phyloP scores from a whole-genome alignment of 2,113 vertebrate genomes.

The Myotis lucifugus region DNA sequence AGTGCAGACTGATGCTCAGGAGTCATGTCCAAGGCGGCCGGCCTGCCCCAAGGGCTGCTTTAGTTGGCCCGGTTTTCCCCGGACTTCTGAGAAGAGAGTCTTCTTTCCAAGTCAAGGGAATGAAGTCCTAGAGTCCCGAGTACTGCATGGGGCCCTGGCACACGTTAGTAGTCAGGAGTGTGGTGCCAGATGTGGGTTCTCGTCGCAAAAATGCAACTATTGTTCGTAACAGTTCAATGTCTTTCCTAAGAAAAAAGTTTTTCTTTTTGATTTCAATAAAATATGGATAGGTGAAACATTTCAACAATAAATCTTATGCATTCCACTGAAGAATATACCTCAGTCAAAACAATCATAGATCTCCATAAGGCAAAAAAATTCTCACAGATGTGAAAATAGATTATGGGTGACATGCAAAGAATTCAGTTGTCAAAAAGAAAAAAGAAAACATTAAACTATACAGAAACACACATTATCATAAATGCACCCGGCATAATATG shows the following conservation, averaged over 20 bases:
- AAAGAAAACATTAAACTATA: neutral
- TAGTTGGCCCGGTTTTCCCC: neutral
- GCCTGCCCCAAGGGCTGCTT: neutral
- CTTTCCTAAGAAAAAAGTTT: neutral
- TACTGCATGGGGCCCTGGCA: neutral
- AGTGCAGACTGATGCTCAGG: neutral
- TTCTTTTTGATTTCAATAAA: constrained; percentile 4
- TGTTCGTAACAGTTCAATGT: neutral
- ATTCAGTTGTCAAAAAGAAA: neutral
- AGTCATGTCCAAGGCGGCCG: neutral
- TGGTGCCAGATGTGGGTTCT: neutral
- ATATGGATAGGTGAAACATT: neutral
- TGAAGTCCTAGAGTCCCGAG: neutral
- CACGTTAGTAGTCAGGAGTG: neutral
- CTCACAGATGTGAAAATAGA: neutral
- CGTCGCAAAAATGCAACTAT: neutral
- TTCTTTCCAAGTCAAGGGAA: constrained; percentile 13
- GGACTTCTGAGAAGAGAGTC: constrained; percentile 31
- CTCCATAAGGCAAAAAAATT: neutral
- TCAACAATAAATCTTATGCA: neutral
- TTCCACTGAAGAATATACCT: neutral
- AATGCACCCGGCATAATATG: neutral
- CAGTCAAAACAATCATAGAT: neutral
- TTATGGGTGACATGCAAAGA: neutral
- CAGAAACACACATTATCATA: neutral